These are phyloP conservation scores for Drosophila quinaria DNA, from an alignment of 2,888 invertebrate species.

Conservation along the genomic window DNA sequence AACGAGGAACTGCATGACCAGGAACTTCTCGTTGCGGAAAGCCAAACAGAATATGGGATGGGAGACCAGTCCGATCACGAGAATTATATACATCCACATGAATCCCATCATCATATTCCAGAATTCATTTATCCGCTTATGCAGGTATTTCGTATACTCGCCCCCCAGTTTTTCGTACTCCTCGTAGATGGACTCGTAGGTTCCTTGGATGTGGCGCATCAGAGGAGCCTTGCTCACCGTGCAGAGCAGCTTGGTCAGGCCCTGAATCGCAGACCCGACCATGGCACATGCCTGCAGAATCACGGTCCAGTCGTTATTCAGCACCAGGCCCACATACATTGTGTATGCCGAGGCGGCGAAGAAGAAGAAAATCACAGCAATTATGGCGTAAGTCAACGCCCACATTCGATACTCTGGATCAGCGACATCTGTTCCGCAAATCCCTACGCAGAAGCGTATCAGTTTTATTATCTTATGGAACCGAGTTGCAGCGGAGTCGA, in stretches of 20 bases:
- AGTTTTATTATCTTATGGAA: conserved; percentile 41
- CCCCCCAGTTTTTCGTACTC: conserved; percentile 55
- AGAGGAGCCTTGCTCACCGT: conserved; percentile 21
- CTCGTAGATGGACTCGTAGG: conserved; percentile 54
- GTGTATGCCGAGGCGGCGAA: conserved; percentile 67
- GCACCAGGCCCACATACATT: conserved; percentile 58
- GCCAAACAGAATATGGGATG: conserved; percentile 50
- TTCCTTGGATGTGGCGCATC: conserved; percentile 36
- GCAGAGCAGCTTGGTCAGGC: conserved; percentile 39
- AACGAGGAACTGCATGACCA: conserved; percentile 68
- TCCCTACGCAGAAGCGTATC: conserved; percentile 42
- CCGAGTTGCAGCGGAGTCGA: conserved; percentile 20
- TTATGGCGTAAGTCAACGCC: conserved; percentile 53
- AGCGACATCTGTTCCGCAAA: conserved; percentile 64
- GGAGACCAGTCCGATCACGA: conserved; percentile 6
- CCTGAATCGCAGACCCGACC: conserved; percentile 62
- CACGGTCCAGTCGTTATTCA: conserved; percentile 58
- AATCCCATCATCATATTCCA: conserved; percentile 45
- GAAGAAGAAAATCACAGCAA: conserved; percentile 36
- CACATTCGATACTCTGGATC: conserved; percentile 52
- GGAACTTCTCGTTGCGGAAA: conserved; percentile 42
- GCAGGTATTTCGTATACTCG: conserved; percentile 49
- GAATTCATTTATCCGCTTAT: conserved; percentile 36
- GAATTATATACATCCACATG: conserved; percentile 28
- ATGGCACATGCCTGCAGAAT: conserved; percentile 63